phyloP scores from a whole-genome alignment of 2,888 invertebrate species.

The Tipula helvola region DNA sequence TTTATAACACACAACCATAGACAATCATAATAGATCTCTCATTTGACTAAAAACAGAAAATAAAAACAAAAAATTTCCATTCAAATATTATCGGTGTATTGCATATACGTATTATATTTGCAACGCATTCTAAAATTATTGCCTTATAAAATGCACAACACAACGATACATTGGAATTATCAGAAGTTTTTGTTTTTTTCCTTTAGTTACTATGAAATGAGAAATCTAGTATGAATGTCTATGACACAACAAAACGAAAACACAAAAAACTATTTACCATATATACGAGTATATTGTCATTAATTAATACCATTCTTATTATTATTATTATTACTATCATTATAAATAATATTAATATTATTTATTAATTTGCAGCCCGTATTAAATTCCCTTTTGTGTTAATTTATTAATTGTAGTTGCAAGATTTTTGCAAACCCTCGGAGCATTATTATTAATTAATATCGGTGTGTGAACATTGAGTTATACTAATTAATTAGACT shows the following conservation, averaged over 20 bases:
- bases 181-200: no score
- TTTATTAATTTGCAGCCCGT: background rate
- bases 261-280: background rate
- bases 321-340: background rate
- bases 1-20: background rate
- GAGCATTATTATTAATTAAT: background rate
- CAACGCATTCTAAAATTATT: no score
- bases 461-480: background rate
- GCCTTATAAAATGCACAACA: no score
- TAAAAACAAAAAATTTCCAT: no score
- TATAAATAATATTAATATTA: background rate
- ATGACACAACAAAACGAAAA: background rate
- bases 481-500: background rate
- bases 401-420: background rate
- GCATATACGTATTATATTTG: no score
- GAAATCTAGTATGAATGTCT: no score
- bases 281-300: background rate
- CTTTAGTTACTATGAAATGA: no score
- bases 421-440: background rate
- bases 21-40: no score
- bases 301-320: background rate
- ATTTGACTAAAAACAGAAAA: no score
- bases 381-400: background rate
- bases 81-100: no score
- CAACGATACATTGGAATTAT: no score